Conservation (phyloP, 2,888 invertebrate genomes). For the Drosophila anceps region DNA sequence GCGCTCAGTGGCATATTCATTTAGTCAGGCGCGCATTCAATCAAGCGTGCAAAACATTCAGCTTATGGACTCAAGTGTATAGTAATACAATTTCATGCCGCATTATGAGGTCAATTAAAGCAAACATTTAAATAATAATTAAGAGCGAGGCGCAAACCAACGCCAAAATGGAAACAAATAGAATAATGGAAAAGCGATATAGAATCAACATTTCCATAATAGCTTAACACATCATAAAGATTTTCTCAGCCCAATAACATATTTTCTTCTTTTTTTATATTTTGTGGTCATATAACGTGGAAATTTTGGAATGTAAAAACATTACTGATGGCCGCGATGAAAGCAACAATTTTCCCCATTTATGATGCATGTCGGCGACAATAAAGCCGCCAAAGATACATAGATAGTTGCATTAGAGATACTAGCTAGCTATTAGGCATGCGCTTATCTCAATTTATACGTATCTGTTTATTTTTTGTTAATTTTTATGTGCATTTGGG, state of each 20-base stretch:
- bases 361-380: conserved; percentile 74
- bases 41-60: conserved; percentile 46
- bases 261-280: conserved; percentile 1
- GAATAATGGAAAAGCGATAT: conserved; percentile 18
- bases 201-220: conserved; percentile 49
- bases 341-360: conserved; percentile 65
- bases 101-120: conserved; percentile 67
- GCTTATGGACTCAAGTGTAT: conserved; percentile 42
- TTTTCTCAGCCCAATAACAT: conserved; percentile 67
- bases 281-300: conserved; percentile 14
- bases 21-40: conserved; percentile 24
- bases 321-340: conserved; percentile 68
- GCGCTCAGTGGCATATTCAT: conserved; percentile 7
- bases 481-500: conserved; percentile 50
- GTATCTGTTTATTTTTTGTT: conserved; percentile 60
- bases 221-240: conserved; percentile 73
- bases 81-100: conserved; percentile 57
- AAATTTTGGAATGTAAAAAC: conserved; percentile 32
- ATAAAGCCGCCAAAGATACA: conserved; percentile 59
- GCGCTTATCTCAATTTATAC: conserved; percentile 52
- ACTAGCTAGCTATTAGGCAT: conserved; percentile 15
- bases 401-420: conserved; percentile 31
- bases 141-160: conserved; percentile 34
- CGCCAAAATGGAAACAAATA: conserved; percentile 21
- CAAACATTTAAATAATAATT: conserved; percentile 64